Percentiles rank a stretch among this genome's conserved stretches.
phyloP scores from a whole-genome alignment of 2,797 vertebrate species.

The Heliangelus exortis region DNA sequence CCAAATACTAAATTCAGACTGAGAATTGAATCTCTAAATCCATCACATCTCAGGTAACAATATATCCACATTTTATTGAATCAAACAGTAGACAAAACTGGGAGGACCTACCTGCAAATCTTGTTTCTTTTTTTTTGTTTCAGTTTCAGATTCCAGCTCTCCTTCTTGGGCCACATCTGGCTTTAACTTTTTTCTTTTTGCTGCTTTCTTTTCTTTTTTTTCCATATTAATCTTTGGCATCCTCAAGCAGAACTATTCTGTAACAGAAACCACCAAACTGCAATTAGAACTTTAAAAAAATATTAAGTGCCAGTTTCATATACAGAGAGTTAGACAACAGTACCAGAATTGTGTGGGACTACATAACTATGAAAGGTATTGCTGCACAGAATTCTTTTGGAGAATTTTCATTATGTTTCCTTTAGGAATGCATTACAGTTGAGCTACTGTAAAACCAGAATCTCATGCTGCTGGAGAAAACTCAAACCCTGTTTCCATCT shows the following conservation, averaged over 20 bases:
- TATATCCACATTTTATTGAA: background rate
- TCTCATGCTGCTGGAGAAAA: background rate
- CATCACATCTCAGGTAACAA: background rate
- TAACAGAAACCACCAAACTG: background rate
- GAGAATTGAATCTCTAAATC: background rate
- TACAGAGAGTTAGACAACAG: accelerated
- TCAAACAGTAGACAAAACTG: background rate
- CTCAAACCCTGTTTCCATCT: accelerated
- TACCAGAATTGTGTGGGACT: background rate
- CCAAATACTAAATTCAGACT: too few relatives aligned
- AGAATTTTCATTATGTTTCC: background rate
- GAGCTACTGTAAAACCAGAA: background rate
- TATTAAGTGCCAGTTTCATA: accelerated
- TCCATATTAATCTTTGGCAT: conserved; percentile 53
- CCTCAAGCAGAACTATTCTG: background rate
- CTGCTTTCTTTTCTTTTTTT: background rate
- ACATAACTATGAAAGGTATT: accelerated
- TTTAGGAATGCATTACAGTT: background rate
- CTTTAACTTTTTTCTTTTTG: conserved; percentile 65
- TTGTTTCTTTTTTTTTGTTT: background rate
- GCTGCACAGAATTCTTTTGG: background rate
- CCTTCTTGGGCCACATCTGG: background rate
- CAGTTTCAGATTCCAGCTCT: background rate
- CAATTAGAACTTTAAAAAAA: background rate
- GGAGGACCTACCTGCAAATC: conserved; percentile 39